Conservation (phyloP, 2,797 vertebrate genomes). For the Schizopygopsis pylzovi region DNA sequence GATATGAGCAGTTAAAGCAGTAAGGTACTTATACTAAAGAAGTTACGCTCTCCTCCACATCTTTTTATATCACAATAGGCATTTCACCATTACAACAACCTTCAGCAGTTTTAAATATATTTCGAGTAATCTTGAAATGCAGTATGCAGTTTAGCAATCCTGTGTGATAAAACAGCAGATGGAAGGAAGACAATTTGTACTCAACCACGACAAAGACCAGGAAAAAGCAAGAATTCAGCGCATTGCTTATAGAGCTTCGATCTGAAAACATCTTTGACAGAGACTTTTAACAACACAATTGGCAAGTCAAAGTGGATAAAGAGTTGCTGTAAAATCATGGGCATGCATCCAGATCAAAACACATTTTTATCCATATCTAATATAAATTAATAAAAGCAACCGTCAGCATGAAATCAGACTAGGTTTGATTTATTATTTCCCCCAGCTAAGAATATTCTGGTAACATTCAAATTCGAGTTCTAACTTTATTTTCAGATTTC, state of each 20-base stretch:
- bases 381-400: background rate
- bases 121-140: background rate
- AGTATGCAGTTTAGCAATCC: background rate
- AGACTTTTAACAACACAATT: conserved; percentile 36
- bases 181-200: conserved; percentile 18
- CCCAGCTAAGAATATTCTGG: background rate
- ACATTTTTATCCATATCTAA: background rate
- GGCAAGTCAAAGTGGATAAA: conserved; percentile 15
- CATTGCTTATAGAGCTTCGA: conserved; percentile 31
- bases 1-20: background rate
- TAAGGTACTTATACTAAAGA: background rate
- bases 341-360: conserved; percentile 5
- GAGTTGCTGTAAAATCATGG: conserved; percentile 5
- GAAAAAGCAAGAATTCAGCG: background rate
- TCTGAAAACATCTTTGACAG: conserved; percentile 11
- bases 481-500: too few relatives aligned
- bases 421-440: background rate
- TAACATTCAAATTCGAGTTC: background rate
- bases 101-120: background rate
- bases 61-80: background rate
- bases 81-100: background rate
- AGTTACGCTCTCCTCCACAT: background rate
- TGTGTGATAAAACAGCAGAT: conserved; percentile 18
- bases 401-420: background rate
- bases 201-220: conserved; percentile 19